Percentiles rank a stretch among this genome's conserved stretches.
These are phyloP conservation scores for Malurus cyaneus DNA, from an alignment of 2,113 vertebrate species.

Conservation along the genomic window DNA sequence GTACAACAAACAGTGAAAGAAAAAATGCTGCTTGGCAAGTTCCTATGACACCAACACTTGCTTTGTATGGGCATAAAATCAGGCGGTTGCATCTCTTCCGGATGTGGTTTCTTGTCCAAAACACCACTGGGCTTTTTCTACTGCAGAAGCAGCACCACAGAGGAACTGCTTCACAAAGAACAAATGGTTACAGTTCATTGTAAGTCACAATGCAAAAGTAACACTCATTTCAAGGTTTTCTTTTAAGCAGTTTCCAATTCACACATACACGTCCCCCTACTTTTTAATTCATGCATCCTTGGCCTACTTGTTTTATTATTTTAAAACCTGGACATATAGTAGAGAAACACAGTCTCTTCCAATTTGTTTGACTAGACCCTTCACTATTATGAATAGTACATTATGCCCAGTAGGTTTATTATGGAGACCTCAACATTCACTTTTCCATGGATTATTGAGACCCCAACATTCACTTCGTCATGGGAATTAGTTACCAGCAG, in stretches of 20 bases:
- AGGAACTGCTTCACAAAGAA: neutral
- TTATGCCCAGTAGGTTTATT: neutral
- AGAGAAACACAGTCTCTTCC: neutral
- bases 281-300: neutral
- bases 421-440: neutral
- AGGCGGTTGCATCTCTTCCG: neutral
- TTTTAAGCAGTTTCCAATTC: neutral
- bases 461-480: neutral
- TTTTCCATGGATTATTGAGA: neutral
- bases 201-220: neutral
- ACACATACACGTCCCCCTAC: fast-evolving
- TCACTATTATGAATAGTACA: neutral
- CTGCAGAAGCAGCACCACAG: neutral
- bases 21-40: neutral
- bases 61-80: neutral
- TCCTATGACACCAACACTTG: neutral
- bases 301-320: neutral
- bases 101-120: neutral
- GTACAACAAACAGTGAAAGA: neutral
- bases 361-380: neutral
- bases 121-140: neutral
- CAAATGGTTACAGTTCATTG: neutral
- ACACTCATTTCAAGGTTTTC: neutral
- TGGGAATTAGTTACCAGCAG: neutral
- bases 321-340: neutral